Percentiles rank a stretch among this genome's conserved stretches.
These are phyloP conservation scores for Mionectes olivaceus DNA, from an alignment of 2,797 vertebrate genomes.

Conservation along the genomic window DNA sequence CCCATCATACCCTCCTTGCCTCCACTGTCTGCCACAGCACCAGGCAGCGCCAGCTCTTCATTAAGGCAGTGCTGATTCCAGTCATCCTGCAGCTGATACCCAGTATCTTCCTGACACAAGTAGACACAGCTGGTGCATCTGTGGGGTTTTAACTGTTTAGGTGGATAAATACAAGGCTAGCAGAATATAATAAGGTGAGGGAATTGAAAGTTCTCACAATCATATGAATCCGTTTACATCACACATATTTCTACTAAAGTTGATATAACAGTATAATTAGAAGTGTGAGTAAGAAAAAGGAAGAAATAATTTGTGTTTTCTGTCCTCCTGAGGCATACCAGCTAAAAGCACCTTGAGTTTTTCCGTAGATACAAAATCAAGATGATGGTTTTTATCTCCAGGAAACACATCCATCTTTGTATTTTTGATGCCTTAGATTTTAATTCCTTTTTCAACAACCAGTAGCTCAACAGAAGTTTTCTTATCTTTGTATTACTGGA, in stretches of 20 bases:
- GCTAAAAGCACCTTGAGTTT: not conserved
- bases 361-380: not conserved
- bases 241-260: not conserved
- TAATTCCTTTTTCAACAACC: not conserved
- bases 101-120: not conserved
- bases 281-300: not conserved
- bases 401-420: not conserved
- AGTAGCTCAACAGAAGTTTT: not conserved
- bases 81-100: not conserved
- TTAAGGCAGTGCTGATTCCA: not conserved
- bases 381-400: not conserved
- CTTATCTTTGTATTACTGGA: not conserved
- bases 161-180: not conserved
- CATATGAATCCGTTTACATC: not conserved
- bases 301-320: not conserved
- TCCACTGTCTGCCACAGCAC: fast-evolving
- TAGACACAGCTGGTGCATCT: not conserved
- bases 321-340: not conserved
- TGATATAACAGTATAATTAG: not conserved
- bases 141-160: not conserved
- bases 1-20: not conserved
- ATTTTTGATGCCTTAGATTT: not conserved
- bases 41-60: not conserved
- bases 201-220: not conserved
- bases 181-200: not conserved